These are phyloP conservation scores for Sinocyclocheilus anshuiensis DNA, from an alignment of 2,113 vertebrate species.

Conservation along the genomic window DNA sequence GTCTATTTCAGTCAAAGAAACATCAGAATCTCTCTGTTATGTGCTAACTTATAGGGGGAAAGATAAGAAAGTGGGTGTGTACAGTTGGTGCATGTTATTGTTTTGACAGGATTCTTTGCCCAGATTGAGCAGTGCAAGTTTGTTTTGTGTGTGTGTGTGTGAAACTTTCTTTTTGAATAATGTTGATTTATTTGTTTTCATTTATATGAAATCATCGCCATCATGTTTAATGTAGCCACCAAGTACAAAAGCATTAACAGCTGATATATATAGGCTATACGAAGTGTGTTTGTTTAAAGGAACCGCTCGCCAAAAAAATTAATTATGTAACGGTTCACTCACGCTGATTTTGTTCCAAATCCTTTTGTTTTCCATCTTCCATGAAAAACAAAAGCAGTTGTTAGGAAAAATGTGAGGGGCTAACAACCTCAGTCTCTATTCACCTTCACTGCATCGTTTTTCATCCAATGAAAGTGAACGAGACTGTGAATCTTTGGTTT, in stretches of 20 bases:
- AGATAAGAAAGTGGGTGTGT: conserved; percentile 5
- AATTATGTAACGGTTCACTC: background rate
- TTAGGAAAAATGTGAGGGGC: background rate
- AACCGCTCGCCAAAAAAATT: background rate
- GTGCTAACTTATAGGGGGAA: background rate
- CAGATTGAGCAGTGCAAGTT: background rate
- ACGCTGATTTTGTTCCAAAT: background rate
- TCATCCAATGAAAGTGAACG: background rate
- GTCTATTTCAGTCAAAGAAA: background rate
- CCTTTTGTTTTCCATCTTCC: background rate
- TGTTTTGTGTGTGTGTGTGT: background rate
- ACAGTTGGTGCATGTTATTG: background rate
- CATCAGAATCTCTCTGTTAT: background rate
- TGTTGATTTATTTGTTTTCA: background rate
- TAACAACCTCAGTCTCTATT: background rate
- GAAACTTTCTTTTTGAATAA: conserved; percentile 11
- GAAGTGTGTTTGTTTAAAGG: background rate
- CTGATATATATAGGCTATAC: background rate
- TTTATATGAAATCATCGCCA: background rate
- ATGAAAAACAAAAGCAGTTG: background rate
- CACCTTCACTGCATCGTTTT: background rate
- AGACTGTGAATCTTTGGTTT: background rate
- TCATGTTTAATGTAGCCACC: background rate
- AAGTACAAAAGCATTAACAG: background rate
- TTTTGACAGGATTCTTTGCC: background rate